These are phyloP conservation scores for Cyanoramphus novaezelandiae DNA, from an alignment of 2,113 vertebrate species.

Conservation along the genomic window DNA sequence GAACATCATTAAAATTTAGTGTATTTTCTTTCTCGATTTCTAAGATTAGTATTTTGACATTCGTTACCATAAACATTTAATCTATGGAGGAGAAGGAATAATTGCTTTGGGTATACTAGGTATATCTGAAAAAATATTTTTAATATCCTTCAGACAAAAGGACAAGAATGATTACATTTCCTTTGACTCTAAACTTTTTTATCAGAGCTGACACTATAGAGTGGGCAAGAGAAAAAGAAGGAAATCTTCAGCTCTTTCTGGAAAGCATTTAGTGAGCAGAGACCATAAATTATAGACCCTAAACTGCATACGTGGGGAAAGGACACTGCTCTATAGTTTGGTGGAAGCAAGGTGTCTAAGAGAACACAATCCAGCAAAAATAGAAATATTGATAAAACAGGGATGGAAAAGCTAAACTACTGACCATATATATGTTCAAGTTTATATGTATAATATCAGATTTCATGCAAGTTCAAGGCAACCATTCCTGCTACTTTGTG, in stretches of 20 bases:
- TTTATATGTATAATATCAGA: neutral
- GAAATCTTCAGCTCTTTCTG: neutral
- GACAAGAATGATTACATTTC: neutral
- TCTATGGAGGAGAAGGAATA: neutral
- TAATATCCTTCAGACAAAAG: slow-evolving; percentile 5
- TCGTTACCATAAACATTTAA: slow-evolving; percentile 33
- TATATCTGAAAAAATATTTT: neutral
- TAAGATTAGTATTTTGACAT: slow-evolving; percentile 35
- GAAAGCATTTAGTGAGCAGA: neutral
- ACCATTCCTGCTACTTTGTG: neutral
- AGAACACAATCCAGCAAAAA: neutral
- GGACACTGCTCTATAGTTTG: neutral
- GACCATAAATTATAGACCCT: neutral
- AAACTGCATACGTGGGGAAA: neutral
- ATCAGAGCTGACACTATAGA: neutral
- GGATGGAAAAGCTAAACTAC: neutral
- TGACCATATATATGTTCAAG: neutral
- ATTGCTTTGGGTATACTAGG: neutral
- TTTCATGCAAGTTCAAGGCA: neutral
- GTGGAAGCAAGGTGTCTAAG: neutral
- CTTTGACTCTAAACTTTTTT: neutral
- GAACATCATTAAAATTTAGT: slow-evolving; percentile 27
- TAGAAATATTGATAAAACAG: neutral
- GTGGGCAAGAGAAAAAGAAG: neutral
- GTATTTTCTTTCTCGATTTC: slow-evolving; percentile 1